Conservation (phyloP, 2,113 vertebrate species). For the Apteryx owenii region DNA sequence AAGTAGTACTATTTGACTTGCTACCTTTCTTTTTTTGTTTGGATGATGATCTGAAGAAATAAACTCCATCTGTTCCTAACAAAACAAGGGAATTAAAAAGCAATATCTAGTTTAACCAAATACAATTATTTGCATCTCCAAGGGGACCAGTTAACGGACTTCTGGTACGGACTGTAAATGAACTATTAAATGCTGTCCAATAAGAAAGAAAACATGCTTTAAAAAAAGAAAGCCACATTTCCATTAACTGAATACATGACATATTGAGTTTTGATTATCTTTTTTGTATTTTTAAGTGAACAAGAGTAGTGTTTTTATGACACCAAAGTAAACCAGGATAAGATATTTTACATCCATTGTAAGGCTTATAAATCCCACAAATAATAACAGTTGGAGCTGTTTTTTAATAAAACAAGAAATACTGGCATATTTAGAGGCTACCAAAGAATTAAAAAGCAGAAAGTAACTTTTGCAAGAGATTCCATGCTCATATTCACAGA, state of each 20-base stretch:
- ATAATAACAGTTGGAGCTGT: not conserved
- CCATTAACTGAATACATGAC: not conserved
- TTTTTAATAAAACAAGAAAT: not conserved
- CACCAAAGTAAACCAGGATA: not conserved
- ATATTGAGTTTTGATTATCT: not conserved
- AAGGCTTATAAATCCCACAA: not conserved
- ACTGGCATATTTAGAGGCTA: not conserved
- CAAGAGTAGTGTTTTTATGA: not conserved
- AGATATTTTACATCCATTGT: not conserved
- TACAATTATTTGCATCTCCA: conserved; percentile 10
- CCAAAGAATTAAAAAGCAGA: not conserved
- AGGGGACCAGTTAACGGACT: not conserved
- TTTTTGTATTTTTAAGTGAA: not conserved
- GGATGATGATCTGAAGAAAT: conserved; percentile 92
- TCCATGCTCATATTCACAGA: not conserved
- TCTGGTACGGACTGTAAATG: not conserved
- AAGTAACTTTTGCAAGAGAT: not conserved
- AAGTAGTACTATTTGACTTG: conserved; percentile 14
- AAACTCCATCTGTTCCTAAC: conserved; percentile 89
- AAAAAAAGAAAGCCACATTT: not conserved
- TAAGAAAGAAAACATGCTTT: not conserved
- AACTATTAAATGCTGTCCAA: not conserved
- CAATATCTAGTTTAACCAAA: conserved; percentile 11
- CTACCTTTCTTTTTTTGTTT: conserved; percentile 95
- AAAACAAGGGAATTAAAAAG: conserved; percentile 74